These are phyloP conservation scores for Enteromius trimaculatus DNA, from an alignment of 2,797 vertebrate species.

Conservation along the genomic window DNA sequence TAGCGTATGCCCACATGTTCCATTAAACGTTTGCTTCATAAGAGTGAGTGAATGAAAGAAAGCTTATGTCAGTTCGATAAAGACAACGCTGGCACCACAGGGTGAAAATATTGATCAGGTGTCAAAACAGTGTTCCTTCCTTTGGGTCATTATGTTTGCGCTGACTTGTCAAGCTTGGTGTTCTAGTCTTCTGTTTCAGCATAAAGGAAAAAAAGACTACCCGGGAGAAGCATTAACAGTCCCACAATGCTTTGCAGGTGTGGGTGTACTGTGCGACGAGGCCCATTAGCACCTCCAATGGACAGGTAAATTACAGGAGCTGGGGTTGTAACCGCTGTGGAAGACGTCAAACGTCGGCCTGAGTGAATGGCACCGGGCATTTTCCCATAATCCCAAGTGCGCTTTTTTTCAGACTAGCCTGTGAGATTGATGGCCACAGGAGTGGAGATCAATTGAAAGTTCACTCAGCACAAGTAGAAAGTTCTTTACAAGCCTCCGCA, in stretches of 20 bases:
- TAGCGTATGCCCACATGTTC: neutral
- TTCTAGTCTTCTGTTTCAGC: constrained; percentile 13
- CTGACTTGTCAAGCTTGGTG: constrained; percentile 4
- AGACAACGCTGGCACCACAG: neutral
- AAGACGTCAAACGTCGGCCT: neutral
- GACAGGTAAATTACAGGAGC: constrained; percentile 6
- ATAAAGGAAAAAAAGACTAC: neutral
- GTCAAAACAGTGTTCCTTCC: neutral
- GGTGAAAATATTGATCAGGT: constrained; percentile 9
- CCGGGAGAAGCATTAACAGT: constrained; percentile 22
- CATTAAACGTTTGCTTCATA: neutral
- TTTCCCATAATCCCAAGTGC: constrained; percentile 28
- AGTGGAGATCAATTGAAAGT: neutral
- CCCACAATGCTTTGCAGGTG: constrained; percentile 13
- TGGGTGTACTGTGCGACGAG: neutral
- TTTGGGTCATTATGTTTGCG: neutral
- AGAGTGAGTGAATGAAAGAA: neutral
- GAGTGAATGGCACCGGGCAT: constrained; percentile 30
- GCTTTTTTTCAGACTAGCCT: neutral
- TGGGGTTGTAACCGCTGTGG: constrained; percentile 12
- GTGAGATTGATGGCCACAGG: constrained; percentile 28
- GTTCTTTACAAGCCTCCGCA: too few species aligned
- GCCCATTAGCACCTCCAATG: constrained; percentile 29
- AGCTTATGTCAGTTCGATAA: neutral
- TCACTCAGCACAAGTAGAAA: constrained; percentile 25